Conservation (phyloP, 2,797 vertebrate species). For the Syngnathus acus region DNA sequence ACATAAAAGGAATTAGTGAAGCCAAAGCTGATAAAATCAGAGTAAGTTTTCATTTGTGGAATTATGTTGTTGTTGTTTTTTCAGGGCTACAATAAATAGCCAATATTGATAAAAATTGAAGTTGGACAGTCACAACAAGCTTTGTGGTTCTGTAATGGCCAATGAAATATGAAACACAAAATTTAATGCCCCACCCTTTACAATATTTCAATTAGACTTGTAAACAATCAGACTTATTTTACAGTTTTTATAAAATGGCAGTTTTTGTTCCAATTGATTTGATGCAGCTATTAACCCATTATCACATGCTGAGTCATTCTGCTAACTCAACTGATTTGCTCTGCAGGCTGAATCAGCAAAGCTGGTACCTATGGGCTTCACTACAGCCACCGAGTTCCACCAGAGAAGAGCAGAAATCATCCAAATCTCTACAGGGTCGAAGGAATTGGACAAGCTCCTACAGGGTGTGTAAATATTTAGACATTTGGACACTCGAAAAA, state of each 20-base stretch:
- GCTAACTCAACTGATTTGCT: not conserved
- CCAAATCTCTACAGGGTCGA: constrained; percentile 93
- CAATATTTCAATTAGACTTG: too few species aligned
- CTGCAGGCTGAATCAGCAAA: constrained; percentile 87
- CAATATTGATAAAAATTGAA: not conserved
- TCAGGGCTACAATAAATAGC: too few species aligned
- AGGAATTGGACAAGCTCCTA: constrained; percentile 93
- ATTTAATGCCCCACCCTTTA: too few species aligned
- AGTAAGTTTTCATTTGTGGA: constrained; percentile 61
- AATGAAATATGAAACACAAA: too few species aligned
- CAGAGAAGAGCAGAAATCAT: constrained; percentile 94
- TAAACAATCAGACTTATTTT: not conserved
- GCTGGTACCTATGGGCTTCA: constrained; percentile 96
- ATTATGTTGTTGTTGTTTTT: not conserved
- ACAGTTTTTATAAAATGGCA: not conserved
- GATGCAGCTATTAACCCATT: not conserved
- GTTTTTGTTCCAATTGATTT: not conserved
- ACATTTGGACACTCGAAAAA: too few species aligned
- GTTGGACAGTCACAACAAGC: too few species aligned
- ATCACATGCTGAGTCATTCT: not conserved
- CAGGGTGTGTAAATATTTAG: constrained; percentile 70
- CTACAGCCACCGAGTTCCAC: constrained; percentile 95
- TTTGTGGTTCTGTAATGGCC: too few species aligned
- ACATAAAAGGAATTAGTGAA: constrained; percentile 97
- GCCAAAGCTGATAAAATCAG: constrained; percentile 94